Base-by-base conservation (phyloP, 2,113 vertebrate species). In the Anarrhichthys ocellatus region DNA sequence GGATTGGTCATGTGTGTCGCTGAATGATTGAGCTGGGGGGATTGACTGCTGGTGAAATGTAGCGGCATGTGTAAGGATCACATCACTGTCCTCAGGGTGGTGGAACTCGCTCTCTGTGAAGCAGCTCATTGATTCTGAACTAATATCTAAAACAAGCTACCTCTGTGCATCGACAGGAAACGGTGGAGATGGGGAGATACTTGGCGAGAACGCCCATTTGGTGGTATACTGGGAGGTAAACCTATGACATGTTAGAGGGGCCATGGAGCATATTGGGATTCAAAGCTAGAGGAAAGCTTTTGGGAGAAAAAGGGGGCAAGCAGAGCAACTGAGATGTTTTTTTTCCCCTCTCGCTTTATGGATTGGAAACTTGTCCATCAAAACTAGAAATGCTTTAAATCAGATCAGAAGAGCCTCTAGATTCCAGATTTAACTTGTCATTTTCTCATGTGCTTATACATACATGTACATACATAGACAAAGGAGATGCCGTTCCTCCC, bases 111-210 rank as follows among this genome's bases (percentile, higher is more conserved):
- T 69, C 65, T n/a, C 73, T 62, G 63, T 88, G 80, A 83, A 76
- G 59, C 66, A 82, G 64, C 58, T 90, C 83, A 86, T 80, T 88
- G 78, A 83, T 86, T 64, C 75, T 63, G 56, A 90, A 84, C 86
- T 74, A 27, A 15, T 66, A 81, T 87, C 73, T 75, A 13, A 78
- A 76, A 81, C 48, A 72, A 72, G 46, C 65, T 63, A 32, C 58
- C 14, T 58, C 52, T 44, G 58, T 81, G 78, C 27, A 66, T 40
- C 1, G 24, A 74, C 65, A 32, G 46, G 44, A 84, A 27, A 40
- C 32, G 10, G 44, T 42, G 48, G 48, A 59, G 42, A 38, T 59
- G 40, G 38, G 63, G 29, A 75, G 42, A 73, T 34, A 42, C 66
- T 65, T 52, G 48, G 46, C 69, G 72, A 58, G 70, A 27, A 63